A percentile compares a stretch with the other conserved stretches of the same genome.
These are phyloP conservation scores for Apostichopus leukothele DNA, from an alignment of 53 echinoderm and acorn worm species.

Conservation along the genomic window DNA sequence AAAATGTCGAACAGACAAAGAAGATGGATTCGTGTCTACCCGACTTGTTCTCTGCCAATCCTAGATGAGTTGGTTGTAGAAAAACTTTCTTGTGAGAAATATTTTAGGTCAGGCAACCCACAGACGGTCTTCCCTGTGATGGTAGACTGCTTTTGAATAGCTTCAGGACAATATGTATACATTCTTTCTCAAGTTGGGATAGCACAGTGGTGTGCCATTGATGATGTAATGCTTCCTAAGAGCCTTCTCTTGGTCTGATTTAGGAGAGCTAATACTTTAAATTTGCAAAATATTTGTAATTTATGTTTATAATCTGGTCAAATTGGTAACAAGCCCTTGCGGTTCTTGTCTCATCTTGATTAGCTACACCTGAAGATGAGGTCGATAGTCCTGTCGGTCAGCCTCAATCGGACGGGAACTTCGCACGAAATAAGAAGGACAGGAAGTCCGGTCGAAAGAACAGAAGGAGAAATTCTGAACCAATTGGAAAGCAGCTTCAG, in stretches of 20 bases:
- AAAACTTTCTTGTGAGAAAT: too few relatives aligned
- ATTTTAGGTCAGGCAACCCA: too few relatives aligned
- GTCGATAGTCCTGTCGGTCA: slow-evolving; percentile 40
- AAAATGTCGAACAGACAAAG: too few relatives aligned
- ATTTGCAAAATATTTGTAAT: neutral
- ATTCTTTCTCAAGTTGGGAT: too few relatives aligned
- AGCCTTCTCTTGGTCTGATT: neutral
- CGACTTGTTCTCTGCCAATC: too few relatives aligned
- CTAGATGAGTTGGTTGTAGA: too few relatives aligned
- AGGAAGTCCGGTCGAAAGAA: slow-evolving; percentile 75
- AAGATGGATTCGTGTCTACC: too few relatives aligned
- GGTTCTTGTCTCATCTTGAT: neutral
- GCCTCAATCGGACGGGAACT: slow-evolving; percentile 36
- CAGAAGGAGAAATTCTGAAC: slow-evolving; percentile 88
- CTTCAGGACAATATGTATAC: too few relatives aligned
- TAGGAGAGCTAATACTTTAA: neutral
- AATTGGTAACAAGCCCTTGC: neutral
- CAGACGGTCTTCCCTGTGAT: too few relatives aligned
- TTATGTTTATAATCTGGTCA: neutral
- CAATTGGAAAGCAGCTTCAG: slow-evolving; percentile 77
- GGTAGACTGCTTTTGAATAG: too few relatives aligned
- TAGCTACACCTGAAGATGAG: slow-evolving; percentile 62
- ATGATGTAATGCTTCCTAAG: too few relatives aligned
- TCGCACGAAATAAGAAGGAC: slow-evolving; percentile 69
- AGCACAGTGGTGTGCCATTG: too few relatives aligned